Conservation (phyloP, 2,888 invertebrate species). For the Colostygia pectinataria region DNA sequence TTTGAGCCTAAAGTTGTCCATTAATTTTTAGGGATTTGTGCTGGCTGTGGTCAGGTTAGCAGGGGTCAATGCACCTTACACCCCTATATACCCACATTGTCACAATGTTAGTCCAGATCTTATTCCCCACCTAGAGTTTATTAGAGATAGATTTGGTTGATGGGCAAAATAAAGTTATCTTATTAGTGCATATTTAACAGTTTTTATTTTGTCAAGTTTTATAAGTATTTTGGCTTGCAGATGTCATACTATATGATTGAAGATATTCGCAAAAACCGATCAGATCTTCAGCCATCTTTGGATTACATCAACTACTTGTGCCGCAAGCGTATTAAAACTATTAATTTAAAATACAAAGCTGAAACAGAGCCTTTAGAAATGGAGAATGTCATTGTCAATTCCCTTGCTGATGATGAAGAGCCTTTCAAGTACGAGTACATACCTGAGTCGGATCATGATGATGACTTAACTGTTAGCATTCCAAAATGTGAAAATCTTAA, state of each 20-base stretch:
- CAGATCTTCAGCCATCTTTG: constrained; percentile 47
- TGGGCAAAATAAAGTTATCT: too few species aligned
- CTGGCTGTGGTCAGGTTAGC: too few species aligned
- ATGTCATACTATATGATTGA: constrained; percentile 56
- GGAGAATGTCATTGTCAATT: constrained; percentile 24
- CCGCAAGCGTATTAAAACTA: constrained; percentile 42
- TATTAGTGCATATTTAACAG: too few species aligned
- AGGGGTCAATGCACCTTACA: too few species aligned
- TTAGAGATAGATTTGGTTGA: too few species aligned
- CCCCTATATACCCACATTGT: too few species aligned
- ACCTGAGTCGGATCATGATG: constrained; percentile 5
- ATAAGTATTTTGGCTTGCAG: constrained; percentile 28
- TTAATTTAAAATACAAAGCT: constrained; percentile 27
- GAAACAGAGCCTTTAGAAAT: constrained; percentile 23
- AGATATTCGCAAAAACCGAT: constrained; percentile 47
- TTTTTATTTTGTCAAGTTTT: too few species aligned
- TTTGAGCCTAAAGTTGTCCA: too few species aligned
- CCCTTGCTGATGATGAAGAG: constrained; percentile 6
- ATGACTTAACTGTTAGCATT: neutral
- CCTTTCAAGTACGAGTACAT: constrained; percentile 15
- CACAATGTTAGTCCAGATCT: too few species aligned
- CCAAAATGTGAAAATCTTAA: constrained; percentile 7
- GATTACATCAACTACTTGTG: constrained; percentile 34
- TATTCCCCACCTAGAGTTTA: too few species aligned
- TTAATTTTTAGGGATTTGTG: too few species aligned